Percentiles rank a stretch among this genome's conserved stretches.
Evolutionary conservation across 2,888 invertebrate genomes (phyloP).

Genomic region (Invenusta paracnida): DNA sequence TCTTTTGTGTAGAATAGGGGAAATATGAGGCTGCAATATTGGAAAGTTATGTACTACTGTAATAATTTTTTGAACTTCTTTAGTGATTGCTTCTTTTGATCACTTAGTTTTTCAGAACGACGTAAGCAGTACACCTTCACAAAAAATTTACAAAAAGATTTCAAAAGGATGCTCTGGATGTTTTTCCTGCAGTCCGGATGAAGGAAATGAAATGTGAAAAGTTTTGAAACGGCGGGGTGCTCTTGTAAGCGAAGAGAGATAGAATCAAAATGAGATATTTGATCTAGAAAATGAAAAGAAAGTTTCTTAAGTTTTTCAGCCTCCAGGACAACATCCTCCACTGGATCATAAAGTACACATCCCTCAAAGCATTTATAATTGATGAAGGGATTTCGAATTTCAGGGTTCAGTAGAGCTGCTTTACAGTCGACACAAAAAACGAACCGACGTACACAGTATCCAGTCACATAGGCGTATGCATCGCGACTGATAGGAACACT

Average conservation of each 20-base stretch:
- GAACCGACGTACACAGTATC: background rate
- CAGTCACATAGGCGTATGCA: conserved; percentile 11
- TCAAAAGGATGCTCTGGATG: background rate
- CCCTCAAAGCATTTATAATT: background rate
- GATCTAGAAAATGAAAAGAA: background rate
- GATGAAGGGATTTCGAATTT: background rate
- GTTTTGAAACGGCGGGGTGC: background rate
- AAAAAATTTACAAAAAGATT: background rate
- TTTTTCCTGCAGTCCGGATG: background rate
- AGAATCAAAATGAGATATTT: background rate
- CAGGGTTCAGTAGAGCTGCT: background rate
- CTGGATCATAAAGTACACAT: background rate
- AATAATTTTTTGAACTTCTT: too few species aligned
- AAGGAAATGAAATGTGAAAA: background rate
- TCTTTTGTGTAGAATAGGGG: too few species aligned
- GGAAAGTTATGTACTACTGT: too few species aligned
- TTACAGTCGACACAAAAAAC: background rate
- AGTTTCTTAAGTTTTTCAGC: background rate
- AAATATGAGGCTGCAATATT: too few species aligned
- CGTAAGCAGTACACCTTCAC: background rate
- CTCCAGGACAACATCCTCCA: background rate
- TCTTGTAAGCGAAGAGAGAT: background rate
- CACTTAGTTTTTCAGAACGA: background rate
- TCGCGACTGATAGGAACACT: background rate
- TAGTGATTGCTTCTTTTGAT: background rate